These are phyloP conservation scores for Nephrotoma guestfalica DNA, from an alignment of 2,888 invertebrate genomes.

Conservation along the genomic window DNA sequence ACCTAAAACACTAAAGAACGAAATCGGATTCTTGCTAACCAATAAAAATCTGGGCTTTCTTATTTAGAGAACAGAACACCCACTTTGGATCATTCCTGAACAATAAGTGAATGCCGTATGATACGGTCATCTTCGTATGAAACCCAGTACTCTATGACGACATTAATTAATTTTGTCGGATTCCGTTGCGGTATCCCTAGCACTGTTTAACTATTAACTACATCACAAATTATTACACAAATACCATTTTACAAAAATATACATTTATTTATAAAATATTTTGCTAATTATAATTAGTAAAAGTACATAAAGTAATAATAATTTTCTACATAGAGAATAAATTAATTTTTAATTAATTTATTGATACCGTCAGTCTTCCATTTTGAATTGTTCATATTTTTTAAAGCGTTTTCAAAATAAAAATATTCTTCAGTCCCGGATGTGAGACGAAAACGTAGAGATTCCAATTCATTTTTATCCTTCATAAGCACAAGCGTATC, in stretches of 20 bases:
- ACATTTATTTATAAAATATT: background rate
- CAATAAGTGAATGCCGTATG: too few relatives aligned
- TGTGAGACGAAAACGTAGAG: conserved; percentile 21
- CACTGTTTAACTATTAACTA: too few relatives aligned
- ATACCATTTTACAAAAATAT: background rate
- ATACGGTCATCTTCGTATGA: too few relatives aligned
- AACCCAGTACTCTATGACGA: too few relatives aligned
- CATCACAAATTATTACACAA: background rate
- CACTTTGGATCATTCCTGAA: too few relatives aligned
- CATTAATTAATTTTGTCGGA: too few relatives aligned
- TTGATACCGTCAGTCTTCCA: conserved; percentile 9
- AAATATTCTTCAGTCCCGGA: conserved; percentile 49
- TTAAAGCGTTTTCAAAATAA: conserved; percentile 55
- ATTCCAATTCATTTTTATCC: conserved; percentile 24
- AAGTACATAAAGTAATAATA: background rate
- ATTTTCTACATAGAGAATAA: background rate
- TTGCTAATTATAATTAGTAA: background rate
- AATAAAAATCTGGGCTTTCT: too few relatives aligned
- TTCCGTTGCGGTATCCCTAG: too few relatives aligned
- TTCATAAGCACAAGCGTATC: conserved; percentile 27
- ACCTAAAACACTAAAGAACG: too few relatives aligned
- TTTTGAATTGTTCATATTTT: conserved; percentile 23
- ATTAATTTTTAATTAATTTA: background rate
- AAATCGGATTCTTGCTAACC: too few relatives aligned
- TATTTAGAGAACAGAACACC: too few relatives aligned